A percentile compares a stretch with the other conserved stretches of the same genome.
These are phyloP conservation scores for Tenthredo scrophulariae DNA, from an alignment of 2,888 invertebrate genomes.

Conservation along the genomic window DNA sequence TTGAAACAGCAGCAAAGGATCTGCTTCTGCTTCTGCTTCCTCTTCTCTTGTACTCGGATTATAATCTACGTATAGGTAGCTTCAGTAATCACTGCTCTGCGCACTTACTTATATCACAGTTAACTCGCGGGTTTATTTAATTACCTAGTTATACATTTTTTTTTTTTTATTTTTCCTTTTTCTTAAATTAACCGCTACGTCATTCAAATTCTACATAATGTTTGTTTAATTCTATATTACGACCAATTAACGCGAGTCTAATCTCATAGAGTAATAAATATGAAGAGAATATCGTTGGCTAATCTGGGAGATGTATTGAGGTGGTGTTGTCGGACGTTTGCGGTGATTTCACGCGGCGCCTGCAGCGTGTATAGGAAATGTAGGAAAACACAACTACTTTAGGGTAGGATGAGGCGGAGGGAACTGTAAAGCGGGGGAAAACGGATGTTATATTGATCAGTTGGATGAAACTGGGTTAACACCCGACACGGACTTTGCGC, in stretches of 20 bases:
- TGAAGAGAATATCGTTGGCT: background rate
- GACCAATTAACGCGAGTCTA: background rate
- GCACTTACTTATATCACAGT: background rate
- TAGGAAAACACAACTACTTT: slow-evolving; percentile 13
- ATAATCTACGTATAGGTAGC: background rate
- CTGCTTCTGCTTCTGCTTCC: background rate
- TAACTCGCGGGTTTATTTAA: background rate
- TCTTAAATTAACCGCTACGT: background rate
- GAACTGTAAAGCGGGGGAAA: background rate
- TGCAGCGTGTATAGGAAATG: background rate
- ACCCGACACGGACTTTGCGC: slow-evolving; percentile 52
- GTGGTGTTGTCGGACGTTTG: background rate
- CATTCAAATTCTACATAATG: background rate
- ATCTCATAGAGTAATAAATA: background rate
- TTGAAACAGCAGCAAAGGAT: background rate
- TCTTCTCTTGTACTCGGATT: background rate
- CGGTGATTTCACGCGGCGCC: background rate
- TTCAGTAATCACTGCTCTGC: background rate
- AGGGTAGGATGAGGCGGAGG: background rate
- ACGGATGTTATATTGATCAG: slow-evolving; percentile 50
- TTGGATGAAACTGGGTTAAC: slow-evolving; percentile 69
- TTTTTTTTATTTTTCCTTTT: background rate
- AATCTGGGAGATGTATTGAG: background rate
- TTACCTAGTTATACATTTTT: background rate
- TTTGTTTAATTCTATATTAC: background rate